Evolutionary conservation across 2,888 invertebrate genomes (phyloP), one percentile per base, ranked within the genome.

Genomic region (Eugnorisma glareosa): DNA sequence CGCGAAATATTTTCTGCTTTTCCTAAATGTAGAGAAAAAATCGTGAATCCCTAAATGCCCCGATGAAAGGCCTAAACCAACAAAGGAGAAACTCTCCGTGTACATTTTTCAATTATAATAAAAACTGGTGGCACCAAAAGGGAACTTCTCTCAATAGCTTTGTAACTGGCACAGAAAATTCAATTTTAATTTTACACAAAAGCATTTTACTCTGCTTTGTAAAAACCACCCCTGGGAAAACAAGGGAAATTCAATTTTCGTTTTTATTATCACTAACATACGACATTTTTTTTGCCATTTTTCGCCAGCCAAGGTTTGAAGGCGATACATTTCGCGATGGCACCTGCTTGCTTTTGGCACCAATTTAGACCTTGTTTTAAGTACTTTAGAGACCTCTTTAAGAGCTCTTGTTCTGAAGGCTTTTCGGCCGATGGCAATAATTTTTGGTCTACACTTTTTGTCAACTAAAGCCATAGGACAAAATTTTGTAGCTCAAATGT

Each of bases 311-410:
- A 54, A 75, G 64, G 48, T 2, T 54, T 15, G 51, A 63, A 15
- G 15, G 64, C 31, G 31, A 73, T 61, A 69, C 37, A 0, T 69
- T 43, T 61, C 3, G 35, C 37, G 43, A 28, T 24, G 15, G 66
- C 78, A 83, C 74, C 72, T 83, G 78, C 71, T 48, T 51, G 43
- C 57, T 72, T 73, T 84, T 81, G 85, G 81, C 84, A 72, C 18
- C 43, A 71, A 15, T 77, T 64, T 21, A 40, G 48, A 13, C 68
- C 15, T 81, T 35, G 71, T 57, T 66, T 61, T n/a, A 76, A 83
- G 84, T 40, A 35, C 71, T 61, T 61, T 51, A 28, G 13, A 54
- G 24, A 51, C 45, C 37, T 67, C 70, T 73, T 70, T 48, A 59
- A 54, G 40, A 69, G 69, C 73, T 59, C 43, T 72, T 75, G n/a